Conservation (phyloP, 2,888 invertebrate species). For the Drosophila pullipes region DNA sequence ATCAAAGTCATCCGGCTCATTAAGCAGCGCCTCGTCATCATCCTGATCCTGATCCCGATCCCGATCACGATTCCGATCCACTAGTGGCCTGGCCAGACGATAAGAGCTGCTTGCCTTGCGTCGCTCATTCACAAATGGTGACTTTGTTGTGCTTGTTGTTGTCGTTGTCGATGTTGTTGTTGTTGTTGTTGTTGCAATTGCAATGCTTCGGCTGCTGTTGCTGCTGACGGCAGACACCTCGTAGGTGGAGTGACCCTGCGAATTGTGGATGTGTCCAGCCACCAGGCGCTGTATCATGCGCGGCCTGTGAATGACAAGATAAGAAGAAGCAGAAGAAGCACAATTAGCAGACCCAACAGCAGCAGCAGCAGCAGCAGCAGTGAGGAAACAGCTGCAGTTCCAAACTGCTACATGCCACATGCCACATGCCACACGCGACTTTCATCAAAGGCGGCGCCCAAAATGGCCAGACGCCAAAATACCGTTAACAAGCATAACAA, state of each 20-base stretch:
- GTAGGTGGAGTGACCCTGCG: conserved; percentile 78
- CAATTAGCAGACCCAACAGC: neutral
- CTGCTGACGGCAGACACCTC: conserved; percentile 77
- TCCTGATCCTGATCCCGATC: conserved; percentile 59
- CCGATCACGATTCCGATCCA: neutral
- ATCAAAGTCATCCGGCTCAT: conserved; percentile 83
- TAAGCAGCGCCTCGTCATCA: conserved; percentile 83
- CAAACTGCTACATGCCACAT: neutral
- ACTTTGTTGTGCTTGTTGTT: conserved; percentile 11
- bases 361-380: neutral
- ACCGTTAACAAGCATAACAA: neutral
- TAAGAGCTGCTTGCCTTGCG: conserved; percentile 77
- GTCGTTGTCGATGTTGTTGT: conserved; percentile 14
- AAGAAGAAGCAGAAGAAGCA: conserved; percentile 4
- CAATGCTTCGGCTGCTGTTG: conserved; percentile 68
- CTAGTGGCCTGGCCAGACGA: conserved; percentile 50
- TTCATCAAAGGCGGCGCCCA: conserved; percentile 47
- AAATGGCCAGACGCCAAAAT: conserved; percentile 43
- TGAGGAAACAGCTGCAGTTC: neutral
- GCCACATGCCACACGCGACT: neutral
- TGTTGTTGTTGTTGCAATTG: conserved; percentile 14
- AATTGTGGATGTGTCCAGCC: conserved; percentile 88
- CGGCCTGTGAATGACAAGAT: conserved; percentile 76
- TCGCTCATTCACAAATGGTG: conserved; percentile 40
- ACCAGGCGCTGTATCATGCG: conserved; percentile 89